A percentile compares a stretch with the other conserved stretches of the same genome.
phyloP scores from a whole-genome alignment of 2,888 invertebrate genomes.

The Melanargia galathea region DNA sequence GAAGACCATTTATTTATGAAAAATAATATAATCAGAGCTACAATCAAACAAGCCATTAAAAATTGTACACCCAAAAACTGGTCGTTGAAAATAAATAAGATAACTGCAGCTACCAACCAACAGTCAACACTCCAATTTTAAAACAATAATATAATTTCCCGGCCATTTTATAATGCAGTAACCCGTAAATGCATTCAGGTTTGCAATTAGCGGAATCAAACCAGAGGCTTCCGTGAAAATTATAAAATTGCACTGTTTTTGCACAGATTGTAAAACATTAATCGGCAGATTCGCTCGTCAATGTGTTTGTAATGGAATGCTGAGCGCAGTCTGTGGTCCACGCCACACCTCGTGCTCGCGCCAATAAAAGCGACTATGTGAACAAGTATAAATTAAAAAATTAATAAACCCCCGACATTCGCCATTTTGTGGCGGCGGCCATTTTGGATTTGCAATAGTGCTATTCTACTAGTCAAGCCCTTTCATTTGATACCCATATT shows the following conservation, averaged over 20 bases:
- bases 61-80: too few relatives aligned
- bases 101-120: not conserved
- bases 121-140: constrained; percentile 21
- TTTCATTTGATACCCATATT: too few relatives aligned
- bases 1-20: too few relatives aligned
- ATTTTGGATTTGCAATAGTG: too few relatives aligned
- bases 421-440: too few relatives aligned
- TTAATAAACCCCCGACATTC: too few relatives aligned
- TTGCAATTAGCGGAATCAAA: constrained; percentile 47
- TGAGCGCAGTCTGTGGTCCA: constrained; percentile 46
- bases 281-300: constrained; percentile 62
- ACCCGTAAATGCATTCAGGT: constrained; percentile 38
- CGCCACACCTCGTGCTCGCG: constrained; percentile 34
- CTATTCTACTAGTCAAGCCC: too few relatives aligned
- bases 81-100: not conserved
- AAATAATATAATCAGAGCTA: too few relatives aligned
- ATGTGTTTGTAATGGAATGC: constrained; percentile 64
- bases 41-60: too few relatives aligned
- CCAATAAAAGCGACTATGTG: not conserved
- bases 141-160: constrained; percentile 23
- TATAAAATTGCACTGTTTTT: constrained; percentile 52
- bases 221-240: constrained; percentile 45
- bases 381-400: not conserved
- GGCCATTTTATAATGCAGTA: constrained; percentile 20
- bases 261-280: constrained; percentile 59